phyloP scores from a whole-genome alignment of 1,140 invertebrate genomes.

The Melipona quadrifasciata region DNA sequence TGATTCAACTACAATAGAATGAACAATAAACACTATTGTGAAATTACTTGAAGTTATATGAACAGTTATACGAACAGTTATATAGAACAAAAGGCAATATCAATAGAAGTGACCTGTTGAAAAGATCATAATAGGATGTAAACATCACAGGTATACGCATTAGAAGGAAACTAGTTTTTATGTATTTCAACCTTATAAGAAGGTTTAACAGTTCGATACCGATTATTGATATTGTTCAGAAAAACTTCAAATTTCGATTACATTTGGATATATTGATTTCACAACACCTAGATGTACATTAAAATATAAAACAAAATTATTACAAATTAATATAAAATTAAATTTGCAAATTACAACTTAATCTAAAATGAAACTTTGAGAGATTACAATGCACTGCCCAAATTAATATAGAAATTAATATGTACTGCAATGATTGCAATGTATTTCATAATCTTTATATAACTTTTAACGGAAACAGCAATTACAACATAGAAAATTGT shows the following conservation, averaged over 20 bases:
- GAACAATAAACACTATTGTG: background rate
- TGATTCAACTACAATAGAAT: background rate
- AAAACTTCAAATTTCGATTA: slow-evolving; percentile 33
- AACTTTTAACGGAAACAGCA: slow-evolving; percentile 14
- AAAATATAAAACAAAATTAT: background rate
- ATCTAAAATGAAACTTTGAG: background rate
- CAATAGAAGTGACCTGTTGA: slow-evolving; percentile 58
- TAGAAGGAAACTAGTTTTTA: slow-evolving; percentile 39
- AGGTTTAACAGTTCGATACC: slow-evolving; percentile 21
- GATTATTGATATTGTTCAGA: background rate
- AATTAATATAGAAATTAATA: slow-evolving; percentile 14
- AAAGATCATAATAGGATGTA: slow-evolving; percentile 35
- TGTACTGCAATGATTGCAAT: background rate
- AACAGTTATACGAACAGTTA: background rate
- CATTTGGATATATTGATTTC: background rate
- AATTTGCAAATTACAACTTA: background rate
- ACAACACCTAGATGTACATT: background rate
- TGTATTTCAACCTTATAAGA: slow-evolving; percentile 22
- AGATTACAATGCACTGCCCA: background rate
- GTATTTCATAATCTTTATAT: slow-evolving; percentile 42
- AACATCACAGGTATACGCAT: slow-evolving; percentile 34
- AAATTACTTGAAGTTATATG: background rate
- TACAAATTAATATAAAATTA: background rate
- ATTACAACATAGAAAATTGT: background rate
- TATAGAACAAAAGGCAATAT: slow-evolving; percentile 51